Evolutionary conservation across 2,113 vertebrate genomes (phyloP).

Genomic region (Ochotona curzoniae): DNA sequence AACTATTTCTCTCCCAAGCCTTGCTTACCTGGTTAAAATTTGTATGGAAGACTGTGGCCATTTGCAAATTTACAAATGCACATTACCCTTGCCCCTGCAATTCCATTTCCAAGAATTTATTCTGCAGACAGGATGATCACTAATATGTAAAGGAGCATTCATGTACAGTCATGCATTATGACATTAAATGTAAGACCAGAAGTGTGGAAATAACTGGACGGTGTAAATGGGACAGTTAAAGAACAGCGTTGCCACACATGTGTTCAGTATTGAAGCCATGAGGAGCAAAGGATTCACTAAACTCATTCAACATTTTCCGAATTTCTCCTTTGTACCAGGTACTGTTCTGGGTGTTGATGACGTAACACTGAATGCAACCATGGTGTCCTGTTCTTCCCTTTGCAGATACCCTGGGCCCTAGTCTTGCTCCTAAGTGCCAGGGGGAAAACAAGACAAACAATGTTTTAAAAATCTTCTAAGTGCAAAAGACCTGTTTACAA

Average conservation of each 20-base stretch:
- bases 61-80: background rate
- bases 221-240: background rate
- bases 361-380: background rate
- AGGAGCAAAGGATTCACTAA: background rate
- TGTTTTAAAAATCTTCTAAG: background rate
- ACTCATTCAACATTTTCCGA: background rate
- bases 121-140: background rate
- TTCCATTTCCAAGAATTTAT: background rate
- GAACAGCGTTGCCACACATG: background rate
- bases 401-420: background rate
- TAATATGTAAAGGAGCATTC: background rate
- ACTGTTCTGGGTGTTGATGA: background rate
- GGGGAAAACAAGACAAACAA: too few species aligned
- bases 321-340: background rate
- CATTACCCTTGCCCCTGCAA: background rate
- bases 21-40: background rate
- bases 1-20: constrained; percentile 9
- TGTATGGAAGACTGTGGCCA: background rate
- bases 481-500: background rate
- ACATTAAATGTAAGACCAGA: background rate
- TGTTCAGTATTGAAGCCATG: accelerated
- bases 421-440: background rate
- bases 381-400: background rate
- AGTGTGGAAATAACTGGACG: background rate
- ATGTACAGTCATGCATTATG: background rate